phyloP scores from a whole-genome alignment of 2,888 invertebrate species.

The Cheilosia soror region DNA sequence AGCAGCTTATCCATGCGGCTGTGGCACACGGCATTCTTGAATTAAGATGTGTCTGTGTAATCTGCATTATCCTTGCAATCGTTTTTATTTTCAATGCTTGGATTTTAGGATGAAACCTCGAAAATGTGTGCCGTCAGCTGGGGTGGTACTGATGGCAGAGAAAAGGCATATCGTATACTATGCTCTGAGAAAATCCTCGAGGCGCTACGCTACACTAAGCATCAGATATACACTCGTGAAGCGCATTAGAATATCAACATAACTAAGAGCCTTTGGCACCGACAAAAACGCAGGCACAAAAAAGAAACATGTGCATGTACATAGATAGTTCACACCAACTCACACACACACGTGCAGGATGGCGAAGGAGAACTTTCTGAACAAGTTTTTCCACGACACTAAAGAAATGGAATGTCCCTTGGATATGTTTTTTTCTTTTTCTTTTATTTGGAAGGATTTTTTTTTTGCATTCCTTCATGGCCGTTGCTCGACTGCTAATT shows the following conservation, averaged over 20 bases:
- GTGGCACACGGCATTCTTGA: slow-evolving; percentile 63
- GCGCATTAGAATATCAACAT: slow-evolving; percentile 70
- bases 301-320: background rate
- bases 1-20: slow-evolving; percentile 50
- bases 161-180: slow-evolving; percentile 22
- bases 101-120: slow-evolving; percentile 62
- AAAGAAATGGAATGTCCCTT: slow-evolving; percentile 55
- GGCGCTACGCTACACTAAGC: slow-evolving; percentile 53
- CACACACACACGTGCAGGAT: background rate
- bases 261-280: slow-evolving; percentile 57
- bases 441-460: slow-evolving; percentile 30
- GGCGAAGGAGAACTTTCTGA: slow-evolving; percentile 8
- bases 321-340: background rate
- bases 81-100: slow-evolving; percentile 74
- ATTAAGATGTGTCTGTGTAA: slow-evolving; percentile 73
- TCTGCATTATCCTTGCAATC: slow-evolving; percentile 72
- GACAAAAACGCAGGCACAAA: slow-evolving; percentile 25
- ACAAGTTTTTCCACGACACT: slow-evolving; percentile 38
- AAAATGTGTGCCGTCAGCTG: slow-evolving; percentile 62
- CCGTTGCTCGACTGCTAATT: slow-evolving; percentile 67
- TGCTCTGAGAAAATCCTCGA: slow-evolving; percentile 38
- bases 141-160: slow-evolving; percentile 36
- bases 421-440: slow-evolving; percentile 20
- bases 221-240: slow-evolving; percentile 52
- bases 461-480: slow-evolving; percentile 49